phyloP scores from a whole-genome alignment of 2,113 vertebrate species.

The Bos indicus region DNA sequence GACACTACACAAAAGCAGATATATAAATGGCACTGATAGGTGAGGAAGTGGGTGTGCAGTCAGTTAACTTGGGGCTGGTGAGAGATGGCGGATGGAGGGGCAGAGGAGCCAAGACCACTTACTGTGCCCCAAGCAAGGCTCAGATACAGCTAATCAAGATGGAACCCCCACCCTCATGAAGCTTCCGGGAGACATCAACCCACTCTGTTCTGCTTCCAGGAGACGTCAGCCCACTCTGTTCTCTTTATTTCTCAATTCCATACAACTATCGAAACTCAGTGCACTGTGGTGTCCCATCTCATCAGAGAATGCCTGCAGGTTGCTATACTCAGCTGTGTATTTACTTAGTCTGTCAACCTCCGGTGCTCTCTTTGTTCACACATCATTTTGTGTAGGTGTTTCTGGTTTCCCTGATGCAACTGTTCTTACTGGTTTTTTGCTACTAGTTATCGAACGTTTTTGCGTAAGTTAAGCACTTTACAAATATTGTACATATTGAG shows the following conservation, averaged over 20 bases:
- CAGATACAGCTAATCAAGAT: not conserved
- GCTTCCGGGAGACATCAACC: not conserved
- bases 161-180: not conserved
- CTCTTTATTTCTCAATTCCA: not conserved
- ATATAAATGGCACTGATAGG: not conserved
- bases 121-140: fast-evolving
- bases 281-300: not conserved
- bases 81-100: not conserved
- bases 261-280: not conserved
- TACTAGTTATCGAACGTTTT: not conserved
- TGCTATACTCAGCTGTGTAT: not conserved
- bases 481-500: not conserved
- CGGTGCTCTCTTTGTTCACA: not conserved
- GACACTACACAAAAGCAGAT: not conserved
- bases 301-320: not conserved
- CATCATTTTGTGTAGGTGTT: not conserved
- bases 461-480: not conserved
- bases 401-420: not conserved
- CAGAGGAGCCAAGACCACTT: not conserved
- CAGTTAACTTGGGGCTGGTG: not conserved
- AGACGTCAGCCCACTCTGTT: not conserved
- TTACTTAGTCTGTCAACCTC: not conserved
- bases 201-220: not conserved
- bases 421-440: not conserved
- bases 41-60: not conserved